Base-by-base conservation (phyloP, 1,140 invertebrate species). In the Stegodyphus dumicola region DNA sequence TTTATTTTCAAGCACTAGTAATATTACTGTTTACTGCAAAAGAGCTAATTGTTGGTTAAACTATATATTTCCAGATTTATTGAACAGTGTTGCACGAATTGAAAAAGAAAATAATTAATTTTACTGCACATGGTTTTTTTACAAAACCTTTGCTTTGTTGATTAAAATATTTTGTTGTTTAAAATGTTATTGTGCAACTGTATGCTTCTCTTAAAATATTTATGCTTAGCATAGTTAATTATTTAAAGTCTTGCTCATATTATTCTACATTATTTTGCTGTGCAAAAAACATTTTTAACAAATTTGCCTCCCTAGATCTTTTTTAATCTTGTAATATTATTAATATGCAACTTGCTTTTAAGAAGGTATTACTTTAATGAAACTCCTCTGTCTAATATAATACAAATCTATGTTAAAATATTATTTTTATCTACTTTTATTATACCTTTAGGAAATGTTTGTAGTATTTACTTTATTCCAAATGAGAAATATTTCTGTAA, bases 1-100 rank as follows among this genome's bases (percentile, higher is more conserved):
- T 85, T 85, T 85, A 85, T 85, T 85, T 85, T 85, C 7, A 51
- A 70, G 81, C 81, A 77, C 81, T 85, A 85, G 81, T 77, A 74
- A 52, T 49, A 75, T 83, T 53, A 52, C 54, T 51, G 18, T 85
- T 76, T 67, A 77, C 13, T 79, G n/a, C 51, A 33, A 52, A 18
- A 65, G 13, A 66, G 51, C n/a, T 49, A 54, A 75, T 53, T 17
- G 15, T 49, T 77, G 64, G 75, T 77, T 77, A 17, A 77, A 77
- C 17, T 65, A 15, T 77, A 17, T 77, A 17, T 65, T 66, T 77
- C 49, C 18, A 49, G 56, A 77, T 48, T 77, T 65, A 51, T 75
- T 49, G 71, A 75, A 6, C 11, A 48, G 53, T 75, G 54, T 60
- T 75, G 75, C 75, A 77, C 60, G 53, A 51, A 13, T 60, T 11